Conservation (phyloP, 2,888 invertebrate genomes). For the Leptopterna dolabrata region DNA sequence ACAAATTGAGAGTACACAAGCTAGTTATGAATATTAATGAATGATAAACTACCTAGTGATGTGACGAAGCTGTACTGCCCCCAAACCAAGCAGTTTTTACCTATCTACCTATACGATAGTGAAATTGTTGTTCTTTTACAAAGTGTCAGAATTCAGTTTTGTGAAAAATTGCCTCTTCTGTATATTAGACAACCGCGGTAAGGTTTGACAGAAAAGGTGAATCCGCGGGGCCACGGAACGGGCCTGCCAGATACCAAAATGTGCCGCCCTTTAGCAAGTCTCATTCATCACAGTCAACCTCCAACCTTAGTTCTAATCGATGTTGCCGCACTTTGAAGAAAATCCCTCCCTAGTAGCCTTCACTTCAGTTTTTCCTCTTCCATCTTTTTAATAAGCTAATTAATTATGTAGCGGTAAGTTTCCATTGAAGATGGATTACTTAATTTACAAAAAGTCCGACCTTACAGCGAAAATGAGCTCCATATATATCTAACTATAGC, state of each 20-base stretch:
- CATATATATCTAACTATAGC: too few relatives aligned
- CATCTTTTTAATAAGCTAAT: constrained; percentile 1
- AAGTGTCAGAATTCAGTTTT: too few relatives aligned
- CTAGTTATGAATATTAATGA: too few relatives aligned
- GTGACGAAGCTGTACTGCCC: too few relatives aligned
- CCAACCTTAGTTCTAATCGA: constrained; percentile 7
- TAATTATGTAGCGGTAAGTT: background rate
- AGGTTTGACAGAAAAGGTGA: background rate
- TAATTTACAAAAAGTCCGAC: background rate
- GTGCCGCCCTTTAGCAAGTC: background rate
- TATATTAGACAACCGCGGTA: background rate
- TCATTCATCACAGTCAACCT: background rate
- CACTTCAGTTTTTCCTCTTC: background rate
- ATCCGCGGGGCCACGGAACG: background rate
- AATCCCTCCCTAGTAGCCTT: background rate
- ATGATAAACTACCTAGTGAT: too few relatives aligned
- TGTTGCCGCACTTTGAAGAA: background rate
- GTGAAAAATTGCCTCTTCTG: background rate
- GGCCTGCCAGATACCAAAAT: background rate
- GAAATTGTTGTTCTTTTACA: too few relatives aligned
- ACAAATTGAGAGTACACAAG: too few relatives aligned
- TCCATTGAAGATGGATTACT: background rate
- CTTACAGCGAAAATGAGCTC: background rate
- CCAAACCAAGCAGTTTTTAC: too few relatives aligned
- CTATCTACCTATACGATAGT: too few relatives aligned